Conservation (phyloP, 2,888 invertebrate species). For the Drosophila atripex region DNA sequence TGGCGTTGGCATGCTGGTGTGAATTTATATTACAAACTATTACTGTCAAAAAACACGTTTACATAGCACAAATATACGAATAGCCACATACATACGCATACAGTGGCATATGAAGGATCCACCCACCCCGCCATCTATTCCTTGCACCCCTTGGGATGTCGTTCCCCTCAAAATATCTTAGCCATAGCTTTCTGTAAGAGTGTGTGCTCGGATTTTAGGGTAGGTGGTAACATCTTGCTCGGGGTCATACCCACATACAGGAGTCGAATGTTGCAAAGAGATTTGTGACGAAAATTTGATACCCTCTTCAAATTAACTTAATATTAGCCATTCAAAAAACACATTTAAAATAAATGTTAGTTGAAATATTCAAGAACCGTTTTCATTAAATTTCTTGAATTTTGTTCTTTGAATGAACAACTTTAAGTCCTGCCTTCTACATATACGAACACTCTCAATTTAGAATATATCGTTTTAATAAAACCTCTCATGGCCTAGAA, state of each 20-base stretch:
- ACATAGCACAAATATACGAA: slow-evolving; percentile 74
- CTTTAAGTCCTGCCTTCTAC: no score
- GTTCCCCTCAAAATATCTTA: slow-evolving; percentile 33
- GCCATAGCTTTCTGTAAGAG: slow-evolving; percentile 25
- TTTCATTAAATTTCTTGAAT: no score
- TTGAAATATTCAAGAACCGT: no score
- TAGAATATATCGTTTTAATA: neutral
- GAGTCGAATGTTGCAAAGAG: neutral
- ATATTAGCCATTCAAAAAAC: neutral
- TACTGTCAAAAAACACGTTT: slow-evolving; percentile 81
- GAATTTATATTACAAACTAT: slow-evolving; percentile 80
- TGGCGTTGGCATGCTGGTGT: slow-evolving; percentile 71
- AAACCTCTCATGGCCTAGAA: neutral
- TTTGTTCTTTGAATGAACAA: no score
- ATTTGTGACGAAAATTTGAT: slow-evolving; percentile 14
- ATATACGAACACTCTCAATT: no score
- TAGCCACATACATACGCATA: slow-evolving; percentile 37
- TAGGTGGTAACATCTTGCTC: slow-evolving; percentile 47
- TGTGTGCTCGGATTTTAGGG: slow-evolving; percentile 37
- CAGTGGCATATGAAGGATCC: slow-evolving; percentile 22
- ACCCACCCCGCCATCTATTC: slow-evolving; percentile 8
- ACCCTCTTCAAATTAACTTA: slow-evolving; percentile 2
- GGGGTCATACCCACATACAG: slow-evolving; percentile 34
- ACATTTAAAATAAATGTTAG: neutral
- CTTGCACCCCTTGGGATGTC: slow-evolving; percentile 54